These are phyloP conservation scores for Hiodon tergisus DNA, from an alignment of 2,113 vertebrate species.

Conservation along the genomic window DNA sequence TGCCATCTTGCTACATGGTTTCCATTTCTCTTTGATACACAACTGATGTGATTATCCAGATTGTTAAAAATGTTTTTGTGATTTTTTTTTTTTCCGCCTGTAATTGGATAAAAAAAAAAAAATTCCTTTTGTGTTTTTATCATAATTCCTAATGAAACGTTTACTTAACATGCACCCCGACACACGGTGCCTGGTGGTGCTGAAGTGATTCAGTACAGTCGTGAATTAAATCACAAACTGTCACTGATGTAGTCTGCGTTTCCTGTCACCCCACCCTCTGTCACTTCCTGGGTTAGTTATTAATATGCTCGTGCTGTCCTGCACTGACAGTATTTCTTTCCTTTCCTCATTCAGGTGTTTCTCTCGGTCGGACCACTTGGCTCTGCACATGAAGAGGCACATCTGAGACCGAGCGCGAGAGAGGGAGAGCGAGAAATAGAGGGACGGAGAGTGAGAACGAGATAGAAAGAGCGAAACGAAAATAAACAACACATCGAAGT, in stretches of 20 bases:
- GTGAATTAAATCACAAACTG: constrained; percentile 3
- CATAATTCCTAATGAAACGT: constrained; percentile 8
- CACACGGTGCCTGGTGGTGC: background rate
- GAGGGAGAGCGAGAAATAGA: constrained; percentile 16
- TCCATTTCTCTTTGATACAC: background rate
- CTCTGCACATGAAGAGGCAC: constrained; percentile 97
- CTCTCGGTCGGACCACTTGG: constrained; percentile 94
- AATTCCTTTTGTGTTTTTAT: constrained; percentile 2
- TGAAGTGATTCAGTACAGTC: constrained; percentile 1
- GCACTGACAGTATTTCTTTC: constrained; percentile 20
- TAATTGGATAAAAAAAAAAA: too few relatives aligned
- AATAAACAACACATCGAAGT: constrained; percentile 37
- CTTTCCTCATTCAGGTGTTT: constrained; percentile 79
- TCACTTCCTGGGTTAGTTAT: background rate
- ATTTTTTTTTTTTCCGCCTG: background rate
- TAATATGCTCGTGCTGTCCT: background rate
- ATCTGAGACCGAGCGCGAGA: constrained; percentile 63
- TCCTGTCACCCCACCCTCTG: background rate
- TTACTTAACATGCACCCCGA: background rate
- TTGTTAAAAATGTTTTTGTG: background rate
- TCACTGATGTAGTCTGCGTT: background rate
- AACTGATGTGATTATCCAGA: constrained; percentile 8
- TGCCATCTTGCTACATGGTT: background rate
- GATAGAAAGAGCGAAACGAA: constrained; percentile 26
- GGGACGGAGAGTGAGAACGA: constrained; percentile 26